Evolutionary conservation across 1,140 invertebrate species (phyloP), one percentile per base, ranked within the genome.

Genomic region (Solenopsis fugax): DNA sequence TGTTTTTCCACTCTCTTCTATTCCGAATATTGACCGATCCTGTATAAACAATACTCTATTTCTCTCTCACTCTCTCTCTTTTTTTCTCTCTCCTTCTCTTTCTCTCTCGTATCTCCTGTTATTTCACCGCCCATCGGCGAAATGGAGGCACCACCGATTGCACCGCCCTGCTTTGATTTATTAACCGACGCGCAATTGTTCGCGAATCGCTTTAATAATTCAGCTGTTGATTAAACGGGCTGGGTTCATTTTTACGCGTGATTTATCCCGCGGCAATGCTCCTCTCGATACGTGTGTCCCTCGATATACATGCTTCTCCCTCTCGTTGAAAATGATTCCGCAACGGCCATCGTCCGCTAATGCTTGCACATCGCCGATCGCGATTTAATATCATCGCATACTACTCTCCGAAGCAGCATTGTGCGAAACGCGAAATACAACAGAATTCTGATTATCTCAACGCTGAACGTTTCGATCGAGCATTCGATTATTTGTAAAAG

Each of bases 181-280:
- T 95, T 92, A 93, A 94, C 92, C 92, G 90, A 50, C 67, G 86
- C 85, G 87, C 92, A 93, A 94, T 94, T 94, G 93, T 94, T 93
- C 89, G 89, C 90, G 89, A 93, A 94, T 93, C 88, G 90, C 87
- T 93, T 93, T 93, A 95, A 94, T 94, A 93, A 94, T 94, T 93
- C 90, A 92, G 90, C 92, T 94, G 93, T 95, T 95, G 94, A 95
- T 95, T 94, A 95, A 94, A 94, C 93, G 91, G 64, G 60, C 78
- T 73, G 67, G 90, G 92, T 94, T 94, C 90, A 94, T 95, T 94
- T 92, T 93, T 93, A 92, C 91, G 90, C 84, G 89, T 93, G 93
- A 94, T 94, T 94, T 93, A 94, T 93, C 77, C 89, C 81, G 72
- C 69, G 87, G 80, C 84, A 87, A 88, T 75, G 67, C 60, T 37